A percentile compares a stretch with the other conserved stretches of the same genome.
Evolutionary conservation across 2,113 vertebrate genomes (phyloP).

Genomic region (Laterallus jamaicensis): DNA sequence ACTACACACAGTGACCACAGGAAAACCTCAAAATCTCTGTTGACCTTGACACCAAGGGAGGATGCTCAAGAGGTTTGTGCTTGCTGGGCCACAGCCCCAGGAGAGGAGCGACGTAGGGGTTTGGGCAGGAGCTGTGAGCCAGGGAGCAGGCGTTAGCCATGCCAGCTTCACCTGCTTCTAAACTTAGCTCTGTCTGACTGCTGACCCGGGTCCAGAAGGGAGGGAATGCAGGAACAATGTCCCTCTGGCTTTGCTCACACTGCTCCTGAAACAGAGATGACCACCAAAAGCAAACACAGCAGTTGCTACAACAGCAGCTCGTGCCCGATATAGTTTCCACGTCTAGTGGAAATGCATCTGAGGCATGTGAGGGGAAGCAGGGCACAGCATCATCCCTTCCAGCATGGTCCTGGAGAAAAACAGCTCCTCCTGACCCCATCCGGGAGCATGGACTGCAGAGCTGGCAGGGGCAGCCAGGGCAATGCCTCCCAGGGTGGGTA

Average conservation of each 20-base stretch:
- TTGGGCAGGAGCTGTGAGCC: neutral
- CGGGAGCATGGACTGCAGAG: neutral
- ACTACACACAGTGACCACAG: slow-evolving; percentile 35
- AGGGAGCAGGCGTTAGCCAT: neutral
- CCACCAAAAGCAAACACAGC: neutral
- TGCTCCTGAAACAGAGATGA: slow-evolving; percentile 1
- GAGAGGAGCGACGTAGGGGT: neutral
- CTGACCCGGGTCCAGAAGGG: neutral
- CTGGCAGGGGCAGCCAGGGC: neutral
- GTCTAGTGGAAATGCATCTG: neutral
- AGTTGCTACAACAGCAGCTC: slow-evolving; percentile 59
- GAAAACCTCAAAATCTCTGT: slow-evolving; percentile 55
- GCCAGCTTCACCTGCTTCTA: slow-evolving; percentile 2
- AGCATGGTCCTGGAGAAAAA: neutral
- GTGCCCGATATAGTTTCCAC: slow-evolving; percentile 38
- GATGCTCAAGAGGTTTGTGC: neutral
- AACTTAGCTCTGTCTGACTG: neutral
- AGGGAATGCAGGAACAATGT: neutral
- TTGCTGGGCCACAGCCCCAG: neutral
- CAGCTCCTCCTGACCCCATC: neutral
- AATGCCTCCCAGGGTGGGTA: neutral
- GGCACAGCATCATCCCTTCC: neutral
- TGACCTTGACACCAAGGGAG: neutral
- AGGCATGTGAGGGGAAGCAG: neutral
- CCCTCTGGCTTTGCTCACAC: neutral